phyloP scores from a whole-genome alignment of 2,888 invertebrate genomes.

The Xanthorhoe spadicearia region DNA sequence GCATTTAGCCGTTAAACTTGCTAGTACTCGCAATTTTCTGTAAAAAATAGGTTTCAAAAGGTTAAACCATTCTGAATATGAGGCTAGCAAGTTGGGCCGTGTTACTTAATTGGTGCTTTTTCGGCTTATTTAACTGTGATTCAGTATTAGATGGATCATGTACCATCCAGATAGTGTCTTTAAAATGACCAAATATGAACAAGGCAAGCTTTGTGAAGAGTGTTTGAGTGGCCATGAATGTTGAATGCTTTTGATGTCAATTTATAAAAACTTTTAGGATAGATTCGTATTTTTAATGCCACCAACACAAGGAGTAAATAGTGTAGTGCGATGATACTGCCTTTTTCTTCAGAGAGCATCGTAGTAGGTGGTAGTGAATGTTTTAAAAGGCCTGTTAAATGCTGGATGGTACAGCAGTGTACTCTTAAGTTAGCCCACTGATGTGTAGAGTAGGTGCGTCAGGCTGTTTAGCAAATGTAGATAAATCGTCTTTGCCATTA shows the following conservation, averaged over 20 bases:
- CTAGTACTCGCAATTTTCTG: background rate
- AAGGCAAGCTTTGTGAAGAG: background rate
- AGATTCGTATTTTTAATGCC: no score
- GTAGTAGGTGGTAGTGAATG: no score
- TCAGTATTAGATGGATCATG: slow-evolving; percentile 20
- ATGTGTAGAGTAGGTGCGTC: slow-evolving; percentile 61
- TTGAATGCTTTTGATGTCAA: background rate
- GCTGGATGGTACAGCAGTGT: slow-evolving; percentile 36
- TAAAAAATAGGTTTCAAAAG: background rate
- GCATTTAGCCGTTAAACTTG: background rate
- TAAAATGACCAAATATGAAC: background rate
- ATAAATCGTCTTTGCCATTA: slow-evolving; percentile 80
- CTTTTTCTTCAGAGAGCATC: no score
- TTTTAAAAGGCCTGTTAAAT: no score
- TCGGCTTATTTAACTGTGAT: slow-evolving; percentile 34
- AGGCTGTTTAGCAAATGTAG: slow-evolving; percentile 71
- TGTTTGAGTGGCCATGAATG: background rate
- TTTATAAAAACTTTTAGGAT: background rate
- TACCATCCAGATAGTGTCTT: slow-evolving; percentile 2
- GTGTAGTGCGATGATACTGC: no score
- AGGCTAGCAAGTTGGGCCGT: slow-evolving; percentile 27
- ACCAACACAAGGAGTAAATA: no score
- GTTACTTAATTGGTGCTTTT: slow-evolving; percentile 53
- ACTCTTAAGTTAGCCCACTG: slow-evolving; percentile 54
- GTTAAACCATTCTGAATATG: background rate